phyloP scores from a whole-genome alignment of 1,140 invertebrate genomes.

The Formica selysi region DNA sequence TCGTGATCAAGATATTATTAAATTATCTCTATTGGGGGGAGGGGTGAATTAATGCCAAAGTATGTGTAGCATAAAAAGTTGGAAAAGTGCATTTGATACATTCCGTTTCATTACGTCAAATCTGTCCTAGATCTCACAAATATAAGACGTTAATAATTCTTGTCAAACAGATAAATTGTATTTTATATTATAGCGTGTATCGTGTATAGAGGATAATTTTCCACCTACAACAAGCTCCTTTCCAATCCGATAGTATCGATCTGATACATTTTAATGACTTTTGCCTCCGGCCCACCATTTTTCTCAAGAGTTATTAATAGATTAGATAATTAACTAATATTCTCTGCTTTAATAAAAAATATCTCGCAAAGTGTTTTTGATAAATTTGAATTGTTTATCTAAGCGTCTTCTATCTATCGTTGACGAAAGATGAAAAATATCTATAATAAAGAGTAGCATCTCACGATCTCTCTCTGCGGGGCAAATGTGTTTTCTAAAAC shows the following conservation, averaged over 20 bases:
- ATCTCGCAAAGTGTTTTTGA: not conserved
- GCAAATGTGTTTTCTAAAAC: constrained; percentile 77
- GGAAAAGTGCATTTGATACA: constrained; percentile 24
- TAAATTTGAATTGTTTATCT: constrained; percentile 29
- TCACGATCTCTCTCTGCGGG: constrained; percentile 71
- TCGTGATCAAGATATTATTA: not conserved
- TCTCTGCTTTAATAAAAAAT: not conserved
- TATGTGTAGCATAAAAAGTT: not conserved
- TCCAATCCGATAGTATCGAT: constrained; percentile 65
- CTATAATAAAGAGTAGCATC: constrained; percentile 70
- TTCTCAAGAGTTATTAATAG: constrained; percentile 3
- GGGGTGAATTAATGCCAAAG: not conserved
- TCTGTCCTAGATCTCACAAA: constrained; percentile 55
- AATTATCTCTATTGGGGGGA: not conserved
- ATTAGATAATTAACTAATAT: constrained; percentile 50
- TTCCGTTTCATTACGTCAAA: constrained; percentile 54
- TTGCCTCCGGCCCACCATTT: constrained; percentile 36
- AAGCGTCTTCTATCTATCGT: not conserved
- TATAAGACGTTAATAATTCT: constrained; percentile 77
- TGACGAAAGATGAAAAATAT: constrained; percentile 64
- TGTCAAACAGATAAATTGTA: constrained; percentile 68
- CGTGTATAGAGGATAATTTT: constrained; percentile 59
- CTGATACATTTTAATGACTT: constrained; percentile 57
- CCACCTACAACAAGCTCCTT: constrained; percentile 70
- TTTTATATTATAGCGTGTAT: constrained; percentile 58